Conservation (phyloP, 2,797 vertebrate genomes). For the Bradypus variegatus region DNA sequence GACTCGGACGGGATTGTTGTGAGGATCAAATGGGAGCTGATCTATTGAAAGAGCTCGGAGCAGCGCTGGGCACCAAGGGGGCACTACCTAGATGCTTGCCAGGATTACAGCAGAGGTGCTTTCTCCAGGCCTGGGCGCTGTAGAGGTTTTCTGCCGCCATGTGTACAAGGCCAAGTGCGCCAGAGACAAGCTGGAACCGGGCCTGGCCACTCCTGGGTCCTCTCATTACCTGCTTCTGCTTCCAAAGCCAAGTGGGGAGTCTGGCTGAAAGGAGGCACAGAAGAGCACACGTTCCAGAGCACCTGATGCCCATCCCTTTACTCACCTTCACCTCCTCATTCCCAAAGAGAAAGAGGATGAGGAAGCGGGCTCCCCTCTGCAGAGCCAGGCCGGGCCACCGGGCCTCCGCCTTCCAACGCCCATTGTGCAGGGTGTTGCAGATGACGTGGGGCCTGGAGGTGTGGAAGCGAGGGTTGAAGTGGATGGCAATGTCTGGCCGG, state of each 20-base stretch:
- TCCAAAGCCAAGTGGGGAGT: background rate
- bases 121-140: background rate
- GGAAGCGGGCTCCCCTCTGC: constrained; percentile 54
- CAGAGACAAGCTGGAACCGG: background rate
- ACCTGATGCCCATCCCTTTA: fast-evolving
- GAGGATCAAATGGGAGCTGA: background rate
- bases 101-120: fast-evolving
- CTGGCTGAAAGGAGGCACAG: fast-evolving
- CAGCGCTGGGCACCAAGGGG: background rate
- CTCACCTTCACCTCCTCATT: constrained; percentile 64
- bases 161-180: background rate
- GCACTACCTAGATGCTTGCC: fast-evolving
- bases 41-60: background rate
- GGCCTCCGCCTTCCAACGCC: constrained; percentile 58
- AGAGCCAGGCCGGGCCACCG: constrained; percentile 57
- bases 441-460: constrained; percentile 57
- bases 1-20: too few species aligned
- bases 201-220: background rate
- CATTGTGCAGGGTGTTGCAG: constrained; percentile 57
- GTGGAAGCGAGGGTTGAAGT: constrained; percentile 71
- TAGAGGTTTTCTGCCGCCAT: fast-evolving
- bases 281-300: background rate
- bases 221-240: background rate
- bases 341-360: constrained; percentile 67
- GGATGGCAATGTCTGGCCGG: constrained; percentile 64